Base-by-base conservation (phyloP, 2,797 vertebrate species). In the Dendrocincla fuliginosa region DNA sequence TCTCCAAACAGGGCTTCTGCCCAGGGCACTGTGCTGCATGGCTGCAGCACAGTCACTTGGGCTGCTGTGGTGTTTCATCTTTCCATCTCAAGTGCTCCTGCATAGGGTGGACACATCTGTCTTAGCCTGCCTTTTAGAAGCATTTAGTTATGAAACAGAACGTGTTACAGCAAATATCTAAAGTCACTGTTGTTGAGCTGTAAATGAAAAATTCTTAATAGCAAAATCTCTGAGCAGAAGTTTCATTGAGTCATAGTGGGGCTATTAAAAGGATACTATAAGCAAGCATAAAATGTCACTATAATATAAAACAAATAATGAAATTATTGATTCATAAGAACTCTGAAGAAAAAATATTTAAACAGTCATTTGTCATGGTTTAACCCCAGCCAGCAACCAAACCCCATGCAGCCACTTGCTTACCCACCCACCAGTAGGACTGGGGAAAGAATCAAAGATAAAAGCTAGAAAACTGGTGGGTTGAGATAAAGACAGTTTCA, bases 251-350 rank as follows among this genome's bases (percentile, higher is more conserved):
- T 74, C 44, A 27, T 64, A 27, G 2, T 11, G 11, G 39, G 16
- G 27, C 20, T 7, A 13, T 80, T 77, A 88, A 71, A 70, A 78
- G 44, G 28, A 68, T 22, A 10, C 8, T 37, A 59, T 41, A 80
- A 59, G 20, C 16, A 76, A 63, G 27, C 44, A 90, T 53, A 67
- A 93, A 76, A 83, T 50, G 18, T 68, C 33, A 30, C 6, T 44
- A 12, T 67, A 74, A 70, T 60, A 33, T 27, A 47, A 60, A 83
- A 32, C 44, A 85, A 73, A 91, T 30, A 13, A 56, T 52, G 24
- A 71, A 88, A 84, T 84, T 64, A 47, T 24, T 53, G 33, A 35
- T 91, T 85, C 32, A 77, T 84, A 80, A 91, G 85, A 96, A 32
- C 18, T 61, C 35, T 5, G 28, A 90, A 59, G 53, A 74, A 71